Evolutionary conservation across 2,888 invertebrate genomes (phyloP), one percentile per base, ranked within the genome.

Genomic region (Synergus japonicus): DNA sequence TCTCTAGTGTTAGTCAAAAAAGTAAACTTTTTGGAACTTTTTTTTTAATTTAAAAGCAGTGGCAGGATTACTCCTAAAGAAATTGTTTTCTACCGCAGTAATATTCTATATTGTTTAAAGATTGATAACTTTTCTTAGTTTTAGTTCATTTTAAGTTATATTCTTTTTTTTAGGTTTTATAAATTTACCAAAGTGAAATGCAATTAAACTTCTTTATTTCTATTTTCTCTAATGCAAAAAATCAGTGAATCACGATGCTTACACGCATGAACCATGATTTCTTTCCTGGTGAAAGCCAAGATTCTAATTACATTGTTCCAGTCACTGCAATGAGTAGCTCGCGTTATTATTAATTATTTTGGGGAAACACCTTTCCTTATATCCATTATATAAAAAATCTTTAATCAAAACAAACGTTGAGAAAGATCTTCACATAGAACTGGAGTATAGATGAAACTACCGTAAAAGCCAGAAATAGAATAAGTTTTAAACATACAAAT

Each of bases 261-360:
- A 86, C 85, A 89, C 87, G 90, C 90, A 88, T 90, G 89, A 89
- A 89, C 87, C 79, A 83, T 89, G 87, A 89, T 90, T 91, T 91
- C 90, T 91, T 91, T 91, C 88, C 89, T 90, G 88, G 91, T 91
- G 91, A 91, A 91, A 91, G 91, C 88, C 86, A 82, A 84, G 81
- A 80, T 80, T 82, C 81, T 81, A 84, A 88, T 88, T 89, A 86
- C 81, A 86, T 88, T 86, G 85, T 87, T 88, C 83, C 83, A 80
- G 81, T 83, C 84, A 86, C 81, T 84, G 86, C 88, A 88, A 88
- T 86, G 83, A 87, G 83, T 83, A 10, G n/a, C 41, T 66, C 18
- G 12, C 18, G 18, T 66, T 66, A 66, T 41, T 73, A 66, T 41
- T 73, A 69, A 73, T 41, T 58, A 49, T 54, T 73, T 54, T 73